Evolutionary conservation across 2,797 vertebrate species (phyloP).

Genomic region (Cuniculus paca): DNA sequence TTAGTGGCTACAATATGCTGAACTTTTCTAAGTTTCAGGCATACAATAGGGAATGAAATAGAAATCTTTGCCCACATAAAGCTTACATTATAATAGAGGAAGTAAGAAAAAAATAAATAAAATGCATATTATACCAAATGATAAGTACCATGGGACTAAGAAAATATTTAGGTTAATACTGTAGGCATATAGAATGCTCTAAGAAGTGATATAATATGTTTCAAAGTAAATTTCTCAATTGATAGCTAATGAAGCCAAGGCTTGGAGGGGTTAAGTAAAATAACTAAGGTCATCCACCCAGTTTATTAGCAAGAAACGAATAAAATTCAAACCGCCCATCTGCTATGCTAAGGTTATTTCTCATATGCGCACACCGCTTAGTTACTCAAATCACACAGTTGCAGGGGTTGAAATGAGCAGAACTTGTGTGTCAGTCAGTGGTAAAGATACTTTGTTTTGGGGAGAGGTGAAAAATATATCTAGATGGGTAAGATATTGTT

Average conservation of each 20-base stretch:
- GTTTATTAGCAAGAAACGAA: neutral
- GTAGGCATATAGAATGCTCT: neutral
- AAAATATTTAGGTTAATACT: neutral
- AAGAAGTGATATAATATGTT: neutral
- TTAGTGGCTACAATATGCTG: neutral
- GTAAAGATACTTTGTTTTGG: neutral
- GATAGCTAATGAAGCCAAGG: neutral
- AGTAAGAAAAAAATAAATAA: slow-evolving; percentile 27
- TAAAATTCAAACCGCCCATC: neutral
- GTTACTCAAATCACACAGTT: neutral
- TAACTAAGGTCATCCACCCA: neutral
- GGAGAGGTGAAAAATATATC: neutral
- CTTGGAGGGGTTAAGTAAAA: neutral
- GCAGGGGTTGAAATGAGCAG: neutral
- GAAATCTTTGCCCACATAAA: neutral
- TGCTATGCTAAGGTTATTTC: neutral
- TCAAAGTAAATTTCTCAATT: neutral
- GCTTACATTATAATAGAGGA: neutral
- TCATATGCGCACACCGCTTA: neutral
- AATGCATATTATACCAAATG: neutral
- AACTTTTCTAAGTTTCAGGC: neutral
- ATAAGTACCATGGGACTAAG: neutral
- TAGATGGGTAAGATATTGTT: neutral
- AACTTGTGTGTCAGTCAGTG: neutral
- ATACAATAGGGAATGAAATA: neutral